These are phyloP conservation scores for Eunapius fragilis DNA, from an alignment of 37 sponge, comb jelly and placozoan genomes.

Conservation along the genomic window DNA sequence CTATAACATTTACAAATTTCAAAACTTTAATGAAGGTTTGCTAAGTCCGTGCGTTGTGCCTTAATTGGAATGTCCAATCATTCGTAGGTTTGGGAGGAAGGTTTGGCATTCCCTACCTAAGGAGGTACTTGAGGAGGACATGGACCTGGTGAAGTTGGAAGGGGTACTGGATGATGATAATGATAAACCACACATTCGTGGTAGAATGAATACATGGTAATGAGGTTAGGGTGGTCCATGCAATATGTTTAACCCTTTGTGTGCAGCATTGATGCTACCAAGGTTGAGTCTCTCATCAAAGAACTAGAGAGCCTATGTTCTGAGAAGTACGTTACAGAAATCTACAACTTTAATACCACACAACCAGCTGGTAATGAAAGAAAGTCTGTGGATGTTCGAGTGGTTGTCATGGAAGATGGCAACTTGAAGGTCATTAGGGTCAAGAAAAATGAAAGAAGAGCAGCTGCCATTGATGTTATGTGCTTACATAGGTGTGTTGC, in stretches of 20 bases:
- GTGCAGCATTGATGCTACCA: background rate
- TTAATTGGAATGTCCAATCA: background rate
- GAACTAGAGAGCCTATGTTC: background rate
- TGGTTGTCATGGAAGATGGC: background rate
- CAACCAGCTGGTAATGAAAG: background rate
- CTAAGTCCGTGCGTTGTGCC: no score
- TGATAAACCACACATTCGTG: background rate
- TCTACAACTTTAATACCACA: background rate
- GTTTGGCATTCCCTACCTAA: background rate
- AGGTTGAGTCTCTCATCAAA: background rate
- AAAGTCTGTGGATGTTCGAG: background rate
- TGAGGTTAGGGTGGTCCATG: background rate
- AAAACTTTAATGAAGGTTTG: no score
- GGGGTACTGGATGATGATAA: background rate
- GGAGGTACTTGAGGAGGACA: background rate
- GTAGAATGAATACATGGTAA: background rate
- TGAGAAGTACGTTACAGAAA: background rate
- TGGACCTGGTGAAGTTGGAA: background rate
- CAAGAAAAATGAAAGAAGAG: background rate
- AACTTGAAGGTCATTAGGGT: background rate
- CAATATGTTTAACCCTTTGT: background rate
- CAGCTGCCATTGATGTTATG: background rate
- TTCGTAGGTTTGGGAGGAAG: background rate
- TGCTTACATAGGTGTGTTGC: background rate
- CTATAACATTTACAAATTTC: no score